Base-by-base conservation (phyloP, 2,113 vertebrate species). In the Clupea harengus region DNA sequence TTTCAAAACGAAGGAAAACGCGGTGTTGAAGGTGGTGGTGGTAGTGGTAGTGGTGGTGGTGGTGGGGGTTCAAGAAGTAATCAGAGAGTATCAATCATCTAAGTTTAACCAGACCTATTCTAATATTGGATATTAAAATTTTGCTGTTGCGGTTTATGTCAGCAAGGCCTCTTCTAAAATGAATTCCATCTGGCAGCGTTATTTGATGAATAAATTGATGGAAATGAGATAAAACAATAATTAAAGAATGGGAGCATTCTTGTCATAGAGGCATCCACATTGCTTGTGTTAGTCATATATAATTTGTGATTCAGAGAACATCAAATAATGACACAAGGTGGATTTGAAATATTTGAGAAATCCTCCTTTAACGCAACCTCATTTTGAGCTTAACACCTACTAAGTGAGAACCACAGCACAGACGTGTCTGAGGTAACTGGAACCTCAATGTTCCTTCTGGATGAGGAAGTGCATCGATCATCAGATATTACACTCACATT, bases 141-240 rank as follows among this genome's bases (percentile, higher is more conserved):
- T 32, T 2, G n/a, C 72, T 78, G 10, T 39, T 32, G 39, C 5
- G 10, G 13, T 11, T 32, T 32, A 60, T 52, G 45, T 87, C 64
- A 82, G 81, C 75, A 86, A 57, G 25, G 44, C 81, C 64, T 67
- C 60, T 84, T 87, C 60, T 83, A 28, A 9, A 22, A 50, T 28
- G 28, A 80, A 54, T 84, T 85, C 17, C 6, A 49, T 75, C 78
- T 83, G 88, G 81, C 10, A 49, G 60, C 50, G 45, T n/a, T 45
- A 72, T 22, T 46, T 18, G 50, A 86, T 87, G 83, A 87, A 81
- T 83, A 83, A 25, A 81, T 85, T 32, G 50, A 82, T 72, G 49
- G 49, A 39, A 78, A 78, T 78, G 13, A 78, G 72, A 50, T 64
- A 49, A 50, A 60, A 20, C 47, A 84, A 75, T 32, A 57, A 85